Conservation (phyloP, 2,113 vertebrate species). For the Merops nubicus region DNA sequence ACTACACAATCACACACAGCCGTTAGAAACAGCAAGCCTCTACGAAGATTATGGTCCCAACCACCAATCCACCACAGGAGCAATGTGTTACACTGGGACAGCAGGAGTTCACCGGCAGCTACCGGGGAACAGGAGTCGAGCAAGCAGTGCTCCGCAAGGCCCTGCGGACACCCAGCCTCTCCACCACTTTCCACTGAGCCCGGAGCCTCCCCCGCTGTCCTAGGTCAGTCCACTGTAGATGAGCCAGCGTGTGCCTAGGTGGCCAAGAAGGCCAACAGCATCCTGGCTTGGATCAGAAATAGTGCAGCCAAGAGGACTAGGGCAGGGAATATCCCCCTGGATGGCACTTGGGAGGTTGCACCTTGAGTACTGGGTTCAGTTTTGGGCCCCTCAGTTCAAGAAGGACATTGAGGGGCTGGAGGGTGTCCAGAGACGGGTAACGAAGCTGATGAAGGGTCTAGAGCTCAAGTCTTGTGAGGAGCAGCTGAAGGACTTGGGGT, state of each 20-base stretch:
- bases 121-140: too few species aligned
- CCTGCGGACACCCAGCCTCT: neutral
- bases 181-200: neutral
- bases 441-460: neutral
- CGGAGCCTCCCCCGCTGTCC: neutral
- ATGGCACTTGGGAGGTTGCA: neutral
- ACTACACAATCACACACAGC: neutral
- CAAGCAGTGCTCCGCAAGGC: neutral
- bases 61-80: neutral
- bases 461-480: neutral
- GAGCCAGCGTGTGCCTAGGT: neutral
- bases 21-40: too few species aligned
- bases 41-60: accelerated
- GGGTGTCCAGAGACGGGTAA: neutral
- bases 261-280: neutral
- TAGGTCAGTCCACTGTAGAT: too few species aligned
- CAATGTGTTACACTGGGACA: neutral
- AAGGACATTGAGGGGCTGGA: neutral
- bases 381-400: neutral
- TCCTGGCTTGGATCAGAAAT: neutral
- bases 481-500: neutral
- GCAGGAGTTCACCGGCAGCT: neutral
- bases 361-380: neutral
- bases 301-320: neutral
- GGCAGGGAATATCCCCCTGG: neutral